Base-by-base conservation (phyloP, 2,113 vertebrate species). In the Hypomesus transpacificus region DNA sequence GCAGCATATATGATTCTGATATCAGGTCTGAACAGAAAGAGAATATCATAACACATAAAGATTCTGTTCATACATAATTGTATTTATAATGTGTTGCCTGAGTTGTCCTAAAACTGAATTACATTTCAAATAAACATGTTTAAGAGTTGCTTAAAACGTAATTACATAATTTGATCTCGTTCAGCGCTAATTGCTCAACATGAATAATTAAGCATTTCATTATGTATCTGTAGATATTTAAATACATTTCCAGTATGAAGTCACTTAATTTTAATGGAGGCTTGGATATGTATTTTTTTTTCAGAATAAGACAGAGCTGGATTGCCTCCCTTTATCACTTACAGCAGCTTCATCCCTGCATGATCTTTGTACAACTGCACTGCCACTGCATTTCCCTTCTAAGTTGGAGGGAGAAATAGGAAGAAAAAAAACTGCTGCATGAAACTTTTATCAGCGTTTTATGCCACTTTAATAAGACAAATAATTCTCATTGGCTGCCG, bases 391-490 rank as follows among this genome's bases (percentile, higher is more conserved):
- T 93, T 93, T 93, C 92, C 93, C 93, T 93, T 92, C 94, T 93
- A 90, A 94, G 94, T 94, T 92, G 92, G 93, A 93, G 91, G 92
- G 88, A 92, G 91, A 92, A 93, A 94, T 93, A 3, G 89, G 91
- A 60, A 14, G 16, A 63, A 63, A 60, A 91, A 90, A 94, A 92
- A 92, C 90, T 93, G 92, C 91, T 90, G 92, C 94, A 94, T 94
- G 92, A 93, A 94, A 94, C 93, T 95, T 94, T 94, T 93, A 95
- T 94, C 93, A 93, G 92, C 88, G 89, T 94, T 92, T 94, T 94
- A 91, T 94, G 92, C 92, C 93, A 92, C 92, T 94, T 94, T 95
- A 95, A 95, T 93, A 94, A 94, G 93, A 91, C 92, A 94, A 94
- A 94, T 94, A 93, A 94, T 94, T 94, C 92, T 94, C 93, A 94